Percentiles rank a stretch among this genome's conserved stretches.
Conservation (phyloP, 30 jellyfish, hydroid and myxozoan genomes). For the Turritopsis dohrnii region DNA sequence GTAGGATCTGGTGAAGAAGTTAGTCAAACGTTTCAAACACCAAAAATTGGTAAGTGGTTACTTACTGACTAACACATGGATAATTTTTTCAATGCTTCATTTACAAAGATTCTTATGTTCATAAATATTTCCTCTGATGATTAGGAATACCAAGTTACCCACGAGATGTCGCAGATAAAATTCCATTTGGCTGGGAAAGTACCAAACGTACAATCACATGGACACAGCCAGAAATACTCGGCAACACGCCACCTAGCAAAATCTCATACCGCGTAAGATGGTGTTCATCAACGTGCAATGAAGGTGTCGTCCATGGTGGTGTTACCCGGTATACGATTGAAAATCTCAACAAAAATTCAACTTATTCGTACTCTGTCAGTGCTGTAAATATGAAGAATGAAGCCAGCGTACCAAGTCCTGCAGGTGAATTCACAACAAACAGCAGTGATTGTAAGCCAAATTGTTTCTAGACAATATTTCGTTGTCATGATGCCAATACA, state of each 20-base stretch:
- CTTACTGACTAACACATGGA: too few species aligned
- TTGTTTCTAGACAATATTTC: too few species aligned
- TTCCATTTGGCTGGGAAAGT: neutral
- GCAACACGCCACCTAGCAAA: neutral
- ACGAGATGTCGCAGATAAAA: neutral
- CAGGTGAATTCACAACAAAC: constrained; percentile 9
- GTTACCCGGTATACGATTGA: neutral
- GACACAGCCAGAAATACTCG: neutral
- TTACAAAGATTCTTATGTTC: neutral
- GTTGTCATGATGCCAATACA: too few species aligned
- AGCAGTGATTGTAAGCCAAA: constrained; percentile 4
- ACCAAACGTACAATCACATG: neutral
- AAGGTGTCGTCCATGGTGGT: neutral
- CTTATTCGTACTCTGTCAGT: neutral
- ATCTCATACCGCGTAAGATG: neutral
- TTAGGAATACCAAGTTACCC: neutral
- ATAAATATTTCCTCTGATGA: too few species aligned
- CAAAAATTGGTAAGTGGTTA: neutral
- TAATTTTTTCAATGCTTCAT: too few species aligned
- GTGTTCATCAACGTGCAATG: neutral
- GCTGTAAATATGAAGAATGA: neutral
- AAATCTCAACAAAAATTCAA: neutral
- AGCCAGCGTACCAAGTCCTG: neutral
- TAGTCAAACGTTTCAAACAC: neutral
- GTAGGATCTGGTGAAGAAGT: neutral